These are phyloP conservation scores for Sturnus vulgaris DNA, from an alignment of 2,113 vertebrate genomes.

Conservation along the genomic window DNA sequence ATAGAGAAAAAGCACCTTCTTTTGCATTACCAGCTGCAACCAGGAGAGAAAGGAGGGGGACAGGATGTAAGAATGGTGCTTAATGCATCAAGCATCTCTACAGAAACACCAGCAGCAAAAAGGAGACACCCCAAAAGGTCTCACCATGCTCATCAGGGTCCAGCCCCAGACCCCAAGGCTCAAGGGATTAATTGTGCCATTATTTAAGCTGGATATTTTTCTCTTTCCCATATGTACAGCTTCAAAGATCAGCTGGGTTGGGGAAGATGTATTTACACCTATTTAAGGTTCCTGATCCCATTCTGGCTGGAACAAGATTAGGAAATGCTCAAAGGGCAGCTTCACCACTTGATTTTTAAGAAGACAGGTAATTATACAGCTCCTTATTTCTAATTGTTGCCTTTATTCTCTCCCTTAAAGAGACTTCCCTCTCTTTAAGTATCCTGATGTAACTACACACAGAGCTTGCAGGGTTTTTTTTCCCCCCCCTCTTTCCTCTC, in stretches of 20 bases:
- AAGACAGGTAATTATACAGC: background rate
- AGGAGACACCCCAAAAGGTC: background rate
- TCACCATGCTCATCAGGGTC: background rate
- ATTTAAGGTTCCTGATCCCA: background rate
- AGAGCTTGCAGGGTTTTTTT: background rate
- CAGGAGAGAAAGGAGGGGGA: background rate
- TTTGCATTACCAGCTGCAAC: background rate
- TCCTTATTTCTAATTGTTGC: background rate
- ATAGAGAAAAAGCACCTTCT: background rate
- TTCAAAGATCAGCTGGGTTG: background rate
- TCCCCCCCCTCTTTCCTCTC: too few relatives aligned
- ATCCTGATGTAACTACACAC: background rate
- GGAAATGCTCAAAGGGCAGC: background rate
- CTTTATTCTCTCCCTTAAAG: background rate
- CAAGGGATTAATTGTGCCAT: background rate
- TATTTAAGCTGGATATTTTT: background rate
- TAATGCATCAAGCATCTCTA: background rate
- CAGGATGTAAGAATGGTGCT: background rate
- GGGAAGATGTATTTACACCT: background rate
- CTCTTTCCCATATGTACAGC: background rate
- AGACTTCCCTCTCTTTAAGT: background rate
- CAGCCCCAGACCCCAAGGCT: background rate
- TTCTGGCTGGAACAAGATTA: background rate
- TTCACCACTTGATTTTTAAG: background rate
- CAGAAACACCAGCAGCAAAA: background rate